Evolutionary conservation across 2,888 invertebrate species (phyloP).

Genomic region (Sussaba pulchella): DNA sequence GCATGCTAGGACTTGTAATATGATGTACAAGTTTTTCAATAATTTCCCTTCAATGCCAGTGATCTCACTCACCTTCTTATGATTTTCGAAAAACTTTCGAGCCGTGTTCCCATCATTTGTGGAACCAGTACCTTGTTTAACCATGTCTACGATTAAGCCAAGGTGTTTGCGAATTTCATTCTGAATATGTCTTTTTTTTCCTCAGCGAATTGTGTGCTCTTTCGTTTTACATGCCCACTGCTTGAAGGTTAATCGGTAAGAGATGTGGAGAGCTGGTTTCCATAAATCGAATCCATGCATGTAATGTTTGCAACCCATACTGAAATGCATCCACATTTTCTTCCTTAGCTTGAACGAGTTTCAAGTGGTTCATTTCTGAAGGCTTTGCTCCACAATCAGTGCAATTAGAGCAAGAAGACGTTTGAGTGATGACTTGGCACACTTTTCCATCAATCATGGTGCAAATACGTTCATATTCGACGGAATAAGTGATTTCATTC

Average conservation of each 20-base stretch:
- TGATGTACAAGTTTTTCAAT: constrained; percentile 55
- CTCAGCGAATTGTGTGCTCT: constrained; percentile 11
- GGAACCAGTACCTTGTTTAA: constrained; percentile 49
- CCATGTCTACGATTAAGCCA: constrained; percentile 30
- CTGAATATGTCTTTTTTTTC: constrained; percentile 24
- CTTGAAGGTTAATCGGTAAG: constrained; percentile 20
- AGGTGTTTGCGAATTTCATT: constrained; percentile 16
- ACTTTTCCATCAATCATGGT: constrained; percentile 22
- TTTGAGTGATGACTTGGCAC: neutral
- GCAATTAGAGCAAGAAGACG: constrained; percentile 1
- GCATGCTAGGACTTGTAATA: constrained; percentile 60
- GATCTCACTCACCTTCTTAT: constrained; percentile 54
- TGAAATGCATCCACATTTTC: too few relatives aligned
- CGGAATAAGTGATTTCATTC: too few relatives aligned
- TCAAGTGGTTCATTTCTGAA: neutral
- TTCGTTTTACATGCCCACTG: constrained; percentile 13
- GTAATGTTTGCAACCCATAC: too few relatives aligned
- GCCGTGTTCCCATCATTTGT: constrained; percentile 65
- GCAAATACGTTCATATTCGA: too few relatives aligned
- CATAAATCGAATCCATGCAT: too few relatives aligned
- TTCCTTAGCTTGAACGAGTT: too few relatives aligned
- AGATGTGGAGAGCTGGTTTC: neutral
- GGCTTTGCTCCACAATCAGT: constrained; percentile 4
- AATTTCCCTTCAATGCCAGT: constrained; percentile 62
- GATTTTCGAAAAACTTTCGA: constrained; percentile 60